Evolutionary conservation across 2,113 vertebrate species (phyloP), one percentile per base, ranked within the genome.

Genomic region (Caretta caretta): DNA sequence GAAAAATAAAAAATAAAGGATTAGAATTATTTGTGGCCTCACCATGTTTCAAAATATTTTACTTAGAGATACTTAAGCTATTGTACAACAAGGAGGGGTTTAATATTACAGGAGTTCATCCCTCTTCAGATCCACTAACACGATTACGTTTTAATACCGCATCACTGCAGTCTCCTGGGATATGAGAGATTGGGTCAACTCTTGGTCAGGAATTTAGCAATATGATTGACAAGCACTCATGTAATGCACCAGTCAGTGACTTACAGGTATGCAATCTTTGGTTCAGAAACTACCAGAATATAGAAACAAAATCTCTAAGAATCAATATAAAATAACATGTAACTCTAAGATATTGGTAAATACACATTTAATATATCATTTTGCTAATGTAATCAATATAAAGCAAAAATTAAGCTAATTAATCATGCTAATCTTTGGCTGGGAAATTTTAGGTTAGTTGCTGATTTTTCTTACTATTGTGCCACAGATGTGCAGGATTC

Each of bases 41-140:
- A 80, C 89, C 42, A 53, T 50, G 76, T 89, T 48, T 69, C 56
- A 56, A 93, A 93, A 90, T 91, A 92, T 84, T 91, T 93, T 90
- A 4, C 48, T 2, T 12, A 11, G 87, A 17, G 5, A 17, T 16
- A 19, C 49, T 14, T 2, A 80, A 54, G 20, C 7, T 69, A 62
- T 31, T 42, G 56, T n/a, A 69, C 9, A 25, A 54, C 8, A 4
- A 81, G 25, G 56, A 84, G 42, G 79, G 72, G 42, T 91, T 92
- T 92, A 93, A 88, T 86, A 96, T 90, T 92, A 88, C 46, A 42
- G 35, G 38, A 81, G 89, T 93, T 62, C 80, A 59, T 46, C 69
- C 82, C 84, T 75, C 83, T 87, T 75, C 80, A 92, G 94, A 91
- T 84, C 91, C 38, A 54, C 62, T 87, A 31, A 78, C 42, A 65